phyloP scores from a whole-genome alignment of 2,113 vertebrate genomes.

The Pseudorhombus dupliciocellatus region DNA sequence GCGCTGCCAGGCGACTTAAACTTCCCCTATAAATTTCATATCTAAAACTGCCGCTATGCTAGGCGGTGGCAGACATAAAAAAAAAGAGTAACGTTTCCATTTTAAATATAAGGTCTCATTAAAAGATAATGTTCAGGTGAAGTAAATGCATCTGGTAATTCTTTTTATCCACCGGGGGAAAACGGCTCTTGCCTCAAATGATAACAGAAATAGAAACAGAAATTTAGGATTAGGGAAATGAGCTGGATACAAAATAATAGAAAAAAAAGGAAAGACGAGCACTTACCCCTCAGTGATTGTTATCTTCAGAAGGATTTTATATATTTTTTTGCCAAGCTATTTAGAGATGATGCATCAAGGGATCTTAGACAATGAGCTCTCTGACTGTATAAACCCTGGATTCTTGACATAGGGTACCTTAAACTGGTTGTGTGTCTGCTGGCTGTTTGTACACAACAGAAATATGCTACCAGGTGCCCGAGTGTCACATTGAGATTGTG shows the following conservation, averaged over 20 bases:
- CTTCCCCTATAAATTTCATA: conserved; percentile 8
- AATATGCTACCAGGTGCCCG: conserved; percentile 21
- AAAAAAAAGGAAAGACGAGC: conserved; percentile 12
- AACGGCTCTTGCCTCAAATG: conserved; percentile 13
- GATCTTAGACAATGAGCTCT: conserved; percentile 30
- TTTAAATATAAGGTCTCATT: conserved; percentile 40
- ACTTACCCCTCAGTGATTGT: conserved; percentile 38
- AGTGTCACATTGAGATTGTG: conserved; percentile 18
- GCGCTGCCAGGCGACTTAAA: conserved; percentile 7
- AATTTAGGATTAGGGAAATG: conserved; percentile 51
- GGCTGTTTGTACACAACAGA: conserved; percentile 10
- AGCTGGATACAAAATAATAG: conserved; percentile 33
- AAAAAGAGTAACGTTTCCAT: conserved; percentile 21
- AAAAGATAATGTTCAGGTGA: conserved; percentile 50
- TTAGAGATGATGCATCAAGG: conserved; percentile 36
- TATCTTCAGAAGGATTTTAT: conserved; percentile 40
- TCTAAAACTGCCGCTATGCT: conserved; percentile 17
- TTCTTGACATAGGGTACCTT: conserved; percentile 19
- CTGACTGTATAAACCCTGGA: conserved; percentile 31
- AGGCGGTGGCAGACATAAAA: background rate
- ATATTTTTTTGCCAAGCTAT: conserved; percentile 41
- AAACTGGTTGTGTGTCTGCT: conserved; percentile 12
- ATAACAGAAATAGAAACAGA: conserved; percentile 46
- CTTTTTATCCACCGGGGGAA: conserved; percentile 15
- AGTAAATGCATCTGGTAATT: conserved; percentile 49